Evolutionary conservation across 2,797 vertebrate genomes (phyloP), one percentile per base, ranked within the genome.

Genomic region (Sebastiscus tertius): DNA sequence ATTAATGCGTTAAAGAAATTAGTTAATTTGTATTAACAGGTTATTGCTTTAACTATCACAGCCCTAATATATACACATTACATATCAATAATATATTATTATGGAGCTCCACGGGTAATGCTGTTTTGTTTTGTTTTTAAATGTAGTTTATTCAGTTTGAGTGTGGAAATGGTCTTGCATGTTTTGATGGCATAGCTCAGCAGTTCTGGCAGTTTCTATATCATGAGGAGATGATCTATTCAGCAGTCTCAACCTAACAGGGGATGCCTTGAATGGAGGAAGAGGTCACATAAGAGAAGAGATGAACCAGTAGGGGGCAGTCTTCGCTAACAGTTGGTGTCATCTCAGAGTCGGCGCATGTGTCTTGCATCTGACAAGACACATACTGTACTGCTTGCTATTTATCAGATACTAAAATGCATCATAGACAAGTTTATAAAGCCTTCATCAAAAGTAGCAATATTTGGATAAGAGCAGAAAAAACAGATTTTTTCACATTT

Each of bases 231-330:
- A 59, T 59, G 56, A 59, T 59, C 8, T 59, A 16, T 18, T 33
- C 16, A 20, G 31, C n/a, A 36, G 60, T 22, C 60, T 34, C 60
- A 34, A 49, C 46, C 6, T 20, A 49, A 49, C 46, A 49, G 18
- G 60, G 20, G 34, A n/a, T 16, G n/a, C 8, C 8, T 39, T 26
- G 61, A 34, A 8, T 24, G 34, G 34, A 63, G 34, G 61, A 10
- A 64, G 13, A 64, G 34, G 12, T 63, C 61, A 13, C 12, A 9
- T 13, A 24, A 78, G 26, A n/a, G 11, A 52, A 2, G 0, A 24
- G 22, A 10, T 55, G 26, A 42, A 26, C 86, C 87, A 87, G 31
- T 54, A 84, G 87, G 74, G 62, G 84, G 83, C 86, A 78, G 49
- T 77, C 13, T 89, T 72, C 29, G 12, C 56, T 27, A 10, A 42